Evolutionary conservation across 2,113 vertebrate genomes (phyloP).

Genomic region (Campylorhamphus procurvoides): DNA sequence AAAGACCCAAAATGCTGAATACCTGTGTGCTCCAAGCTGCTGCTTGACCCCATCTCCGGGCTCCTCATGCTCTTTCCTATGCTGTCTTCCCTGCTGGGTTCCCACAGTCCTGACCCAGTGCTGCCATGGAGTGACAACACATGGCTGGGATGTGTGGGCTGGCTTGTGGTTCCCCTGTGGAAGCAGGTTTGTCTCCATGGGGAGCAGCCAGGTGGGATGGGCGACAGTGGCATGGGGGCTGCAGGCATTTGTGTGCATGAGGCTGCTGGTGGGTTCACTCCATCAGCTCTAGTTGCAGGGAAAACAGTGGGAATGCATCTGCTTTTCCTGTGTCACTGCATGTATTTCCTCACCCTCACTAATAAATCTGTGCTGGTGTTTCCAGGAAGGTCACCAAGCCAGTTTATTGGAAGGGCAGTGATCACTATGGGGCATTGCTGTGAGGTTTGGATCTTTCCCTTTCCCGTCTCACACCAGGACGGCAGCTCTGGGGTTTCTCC

Average conservation of each 20-base stretch:
- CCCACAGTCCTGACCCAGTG: rapidly evolving
- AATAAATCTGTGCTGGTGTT: not conserved
- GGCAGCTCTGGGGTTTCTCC: not conserved
- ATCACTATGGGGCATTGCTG: not conserved
- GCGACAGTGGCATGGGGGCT: not conserved
- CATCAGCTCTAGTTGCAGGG: rapidly evolving
- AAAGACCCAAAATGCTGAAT: not conserved
- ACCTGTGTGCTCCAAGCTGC: not conserved
- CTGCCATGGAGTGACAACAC: not conserved
- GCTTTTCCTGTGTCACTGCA: not conserved
- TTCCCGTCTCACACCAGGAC: rapidly evolving
- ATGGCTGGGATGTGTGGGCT: not conserved
- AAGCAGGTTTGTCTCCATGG: rapidly evolving
- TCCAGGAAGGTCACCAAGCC: not conserved
- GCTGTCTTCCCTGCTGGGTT: not conserved
- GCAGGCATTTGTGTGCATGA: rapidly evolving
- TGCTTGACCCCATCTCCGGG: not conserved
- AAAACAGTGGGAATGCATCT: rapidly evolving
- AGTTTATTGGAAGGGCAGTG: not conserved
- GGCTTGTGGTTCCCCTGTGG: not conserved
- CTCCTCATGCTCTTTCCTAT: not conserved
- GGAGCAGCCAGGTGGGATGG: not conserved
- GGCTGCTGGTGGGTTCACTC: not conserved
- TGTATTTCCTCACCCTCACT: rapidly evolving
- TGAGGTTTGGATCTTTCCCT: not conserved